Evolutionary conservation across 2,113 vertebrate genomes (phyloP), one percentile per base, ranked within the genome.

Genomic region (Potamarius usumacintae): DNA sequence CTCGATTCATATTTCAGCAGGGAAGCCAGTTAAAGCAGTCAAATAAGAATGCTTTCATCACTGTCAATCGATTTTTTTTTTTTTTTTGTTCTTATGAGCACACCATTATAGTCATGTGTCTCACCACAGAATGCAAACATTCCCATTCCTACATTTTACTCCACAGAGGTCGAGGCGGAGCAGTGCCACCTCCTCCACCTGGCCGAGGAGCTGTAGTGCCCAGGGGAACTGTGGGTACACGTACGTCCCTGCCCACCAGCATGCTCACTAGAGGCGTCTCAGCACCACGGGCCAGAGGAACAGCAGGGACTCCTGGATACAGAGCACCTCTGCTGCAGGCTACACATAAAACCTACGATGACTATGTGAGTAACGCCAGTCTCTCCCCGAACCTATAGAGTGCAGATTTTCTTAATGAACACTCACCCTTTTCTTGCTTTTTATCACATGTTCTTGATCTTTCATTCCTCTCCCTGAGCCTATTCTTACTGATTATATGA

Each of bases 291-390:
- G 93, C 96, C 87, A 92, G 97, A 83, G 97, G 96, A 0, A 86
- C 95, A 25, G 90, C 96, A 0, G 92, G 95, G 0, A 94, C 96
- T 0, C 94, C 96, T 0, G 97, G 96, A 4, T 98, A 97, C 95
- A 94, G 98, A 80, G 92, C 96, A 15, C 95, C 96, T 6, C 96
- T 95, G 2, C 95, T 97, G 52, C 96, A 96, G 74, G 91, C 95
- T 63, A 94, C 94, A 83, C 97, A 96, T 0, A 97, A 99, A 83
- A 88, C 96, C 69, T 99, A 99, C 1, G 97, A 99, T 3, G 98
- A 99, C 93, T 99, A 98, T 11, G 98, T 99, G 94, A 99, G 98
- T 99, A 93, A 62, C 0, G 30, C 9, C 53, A 60, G 8, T 10
- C 4, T 20, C 17, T 60, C 27, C 55, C 55, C 42, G 55, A 58